Percentiles rank a stretch among this genome's conserved stretches.
Evolutionary conservation across 2,888 invertebrate genomes (phyloP).

Genomic region (Thecophora atra): DNA sequence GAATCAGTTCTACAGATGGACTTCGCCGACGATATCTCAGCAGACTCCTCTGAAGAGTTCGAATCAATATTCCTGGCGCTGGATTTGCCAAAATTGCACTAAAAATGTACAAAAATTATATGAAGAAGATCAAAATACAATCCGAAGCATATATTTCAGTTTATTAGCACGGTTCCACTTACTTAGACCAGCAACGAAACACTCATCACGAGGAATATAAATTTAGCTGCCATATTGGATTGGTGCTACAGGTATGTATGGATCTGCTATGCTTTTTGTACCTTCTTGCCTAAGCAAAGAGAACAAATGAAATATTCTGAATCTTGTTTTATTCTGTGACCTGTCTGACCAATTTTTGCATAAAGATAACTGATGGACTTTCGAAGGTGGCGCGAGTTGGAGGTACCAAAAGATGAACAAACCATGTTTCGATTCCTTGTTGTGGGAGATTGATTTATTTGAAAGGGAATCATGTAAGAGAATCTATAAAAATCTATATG

Average conservation of each 20-base stretch:
- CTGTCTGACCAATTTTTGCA: no score
- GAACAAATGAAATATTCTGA: no score
- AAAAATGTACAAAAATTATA: background rate
- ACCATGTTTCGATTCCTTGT: no score
- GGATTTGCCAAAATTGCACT: conserved; percentile 4
- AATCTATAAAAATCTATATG: no score
- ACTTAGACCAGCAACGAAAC: background rate
- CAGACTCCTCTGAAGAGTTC: background rate
- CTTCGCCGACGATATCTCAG: background rate
- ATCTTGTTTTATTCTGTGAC: no score
- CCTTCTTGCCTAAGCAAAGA: no score
- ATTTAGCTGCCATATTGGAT: background rate
- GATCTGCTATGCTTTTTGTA: no score
- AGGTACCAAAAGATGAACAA: no score
- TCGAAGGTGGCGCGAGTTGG: no score
- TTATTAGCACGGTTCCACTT: background rate
- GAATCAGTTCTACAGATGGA: background rate
- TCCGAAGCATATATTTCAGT: background rate
- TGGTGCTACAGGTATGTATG: background rate
- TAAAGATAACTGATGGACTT: no score
- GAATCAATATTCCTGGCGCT: background rate
- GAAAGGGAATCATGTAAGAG: no score
- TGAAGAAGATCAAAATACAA: background rate
- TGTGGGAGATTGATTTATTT: no score
- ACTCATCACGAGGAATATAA: background rate